Percentiles rank a stretch among this genome's conserved stretches.
phyloP scores from a whole-genome alignment of 2,888 invertebrate species.

The Stictocephala bisonia region DNA sequence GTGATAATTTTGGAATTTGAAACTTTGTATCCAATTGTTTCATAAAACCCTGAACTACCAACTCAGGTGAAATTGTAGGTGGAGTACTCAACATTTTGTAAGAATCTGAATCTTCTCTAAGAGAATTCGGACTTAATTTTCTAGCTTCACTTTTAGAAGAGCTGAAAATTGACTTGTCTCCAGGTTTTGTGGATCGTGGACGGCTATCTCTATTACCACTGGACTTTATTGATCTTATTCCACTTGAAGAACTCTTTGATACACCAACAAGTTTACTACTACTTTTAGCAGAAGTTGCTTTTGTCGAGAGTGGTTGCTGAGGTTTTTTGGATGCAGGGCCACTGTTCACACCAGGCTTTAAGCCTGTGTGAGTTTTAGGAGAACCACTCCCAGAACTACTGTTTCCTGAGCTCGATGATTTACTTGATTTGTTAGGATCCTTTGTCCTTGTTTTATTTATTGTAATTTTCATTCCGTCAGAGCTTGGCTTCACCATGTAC shows the following conservation, averaged over 20 bases:
- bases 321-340: constrained; percentile 89
- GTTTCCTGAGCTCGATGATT: constrained; percentile 66
- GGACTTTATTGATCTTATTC: constrained; percentile 57
- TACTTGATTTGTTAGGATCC: constrained; percentile 68
- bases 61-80: constrained; percentile 68
- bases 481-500: constrained; percentile 90
- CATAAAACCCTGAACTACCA: constrained; percentile 79
- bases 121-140: constrained; percentile 75
- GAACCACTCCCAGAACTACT: constrained; percentile 68
- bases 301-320: constrained; percentile 59
- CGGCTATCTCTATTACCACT: constrained; percentile 51
- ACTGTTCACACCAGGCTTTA: constrained; percentile 87
- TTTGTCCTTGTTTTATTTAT: constrained; percentile 89
- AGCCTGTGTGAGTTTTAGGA: constrained; percentile 83
- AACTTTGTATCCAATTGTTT: constrained; percentile 85
- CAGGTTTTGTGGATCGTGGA: constrained; percentile 47
- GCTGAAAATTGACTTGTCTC: constrained; percentile 67
- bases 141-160: constrained; percentile 70
- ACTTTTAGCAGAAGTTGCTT: constrained; percentile 35
- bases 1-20: constrained; percentile 87
- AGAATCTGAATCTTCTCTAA: constrained; percentile 73
- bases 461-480: constrained; percentile 90
- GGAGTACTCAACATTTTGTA: constrained; percentile 68
- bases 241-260: constrained; percentile 42
- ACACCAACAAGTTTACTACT: constrained; percentile 46